Conservation (phyloP, 2,797 vertebrate genomes). For the Bradypus variegatus region DNA sequence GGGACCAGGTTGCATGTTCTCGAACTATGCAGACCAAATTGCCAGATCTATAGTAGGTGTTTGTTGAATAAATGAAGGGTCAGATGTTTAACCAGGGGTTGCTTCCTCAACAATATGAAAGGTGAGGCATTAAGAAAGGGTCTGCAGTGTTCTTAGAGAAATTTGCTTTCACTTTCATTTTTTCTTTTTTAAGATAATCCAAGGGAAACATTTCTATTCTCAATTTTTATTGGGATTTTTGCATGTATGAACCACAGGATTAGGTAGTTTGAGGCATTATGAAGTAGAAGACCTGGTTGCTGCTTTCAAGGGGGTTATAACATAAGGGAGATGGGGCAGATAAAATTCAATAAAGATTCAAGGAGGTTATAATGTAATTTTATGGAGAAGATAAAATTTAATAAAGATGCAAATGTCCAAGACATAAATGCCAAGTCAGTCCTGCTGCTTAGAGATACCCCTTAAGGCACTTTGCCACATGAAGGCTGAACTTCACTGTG, state of each 20-base stretch:
- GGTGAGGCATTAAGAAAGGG: background rate
- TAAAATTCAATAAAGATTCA: background rate
- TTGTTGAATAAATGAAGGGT: background rate
- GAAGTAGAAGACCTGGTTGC: background rate
- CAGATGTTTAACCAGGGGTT: background rate
- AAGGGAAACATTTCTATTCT: background rate
- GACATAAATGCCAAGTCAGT: background rate
- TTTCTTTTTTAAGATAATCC: background rate
- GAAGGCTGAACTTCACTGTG: background rate
- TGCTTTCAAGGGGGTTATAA: background rate
- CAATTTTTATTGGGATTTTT: background rate
- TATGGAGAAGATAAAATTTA: background rate
- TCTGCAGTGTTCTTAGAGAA: background rate
- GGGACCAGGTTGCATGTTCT: background rate
- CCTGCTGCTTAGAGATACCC: background rate
- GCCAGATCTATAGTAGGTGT: background rate
- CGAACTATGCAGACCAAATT: background rate
- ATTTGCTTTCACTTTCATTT: background rate
- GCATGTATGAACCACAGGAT: background rate
- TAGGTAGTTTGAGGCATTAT: background rate
- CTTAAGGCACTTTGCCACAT: background rate
- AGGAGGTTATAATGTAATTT: background rate
- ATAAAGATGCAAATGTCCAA: background rate
- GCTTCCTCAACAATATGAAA: background rate
- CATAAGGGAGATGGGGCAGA: background rate